Evolutionary conservation across 2,797 vertebrate species (phyloP).

Genomic region (Aplochiton taeniatus): DNA sequence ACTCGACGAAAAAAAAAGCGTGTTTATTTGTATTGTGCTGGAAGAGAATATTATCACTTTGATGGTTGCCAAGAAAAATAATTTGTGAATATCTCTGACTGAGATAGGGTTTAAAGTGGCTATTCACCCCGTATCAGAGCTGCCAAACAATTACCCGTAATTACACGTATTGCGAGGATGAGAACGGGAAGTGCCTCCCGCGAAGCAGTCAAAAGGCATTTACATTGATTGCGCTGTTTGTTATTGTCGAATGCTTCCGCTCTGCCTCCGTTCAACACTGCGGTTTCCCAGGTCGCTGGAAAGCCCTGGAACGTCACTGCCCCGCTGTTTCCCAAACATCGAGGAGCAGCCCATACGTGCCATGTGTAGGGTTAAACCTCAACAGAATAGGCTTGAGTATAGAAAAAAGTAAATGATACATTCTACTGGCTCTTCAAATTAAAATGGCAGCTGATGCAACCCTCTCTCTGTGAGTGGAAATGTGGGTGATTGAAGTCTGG

Average conservation of each 20-base stretch:
- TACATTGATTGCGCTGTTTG: slow-evolving; percentile 43
- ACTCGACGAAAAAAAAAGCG: slow-evolving; percentile 5
- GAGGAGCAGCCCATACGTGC: not conserved
- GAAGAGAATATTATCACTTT: slow-evolving; percentile 58
- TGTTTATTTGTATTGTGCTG: slow-evolving; percentile 58
- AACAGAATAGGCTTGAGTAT: not conserved
- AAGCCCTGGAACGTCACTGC: slow-evolving; percentile 21
- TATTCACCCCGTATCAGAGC: slow-evolving; percentile 41
- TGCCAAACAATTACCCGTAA: slow-evolving; percentile 58
- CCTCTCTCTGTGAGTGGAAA: not conserved
- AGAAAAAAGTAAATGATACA: slow-evolving; percentile 1
- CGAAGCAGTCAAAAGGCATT: slow-evolving; percentile 39
- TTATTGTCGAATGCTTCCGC: slow-evolving; percentile 35
- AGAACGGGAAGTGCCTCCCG: slow-evolving; percentile 31
- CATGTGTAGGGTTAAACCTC: not conserved
- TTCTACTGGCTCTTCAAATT: not conserved
- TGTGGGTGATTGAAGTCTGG: not conserved
- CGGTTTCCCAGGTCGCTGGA: slow-evolving; percentile 35
- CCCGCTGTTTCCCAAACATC: slow-evolving; percentile 3
- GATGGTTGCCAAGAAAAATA: slow-evolving; percentile 60
- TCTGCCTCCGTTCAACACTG: slow-evolving; percentile 19
- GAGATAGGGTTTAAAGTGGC: slow-evolving; percentile 50
- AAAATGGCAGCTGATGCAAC: not conserved
- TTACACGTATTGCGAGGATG: slow-evolving; percentile 48
- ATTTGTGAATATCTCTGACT: slow-evolving; percentile 54